Base-by-base conservation (phyloP, 2,113 vertebrate genomes). In the Pelodiscus sinensis region DNA sequence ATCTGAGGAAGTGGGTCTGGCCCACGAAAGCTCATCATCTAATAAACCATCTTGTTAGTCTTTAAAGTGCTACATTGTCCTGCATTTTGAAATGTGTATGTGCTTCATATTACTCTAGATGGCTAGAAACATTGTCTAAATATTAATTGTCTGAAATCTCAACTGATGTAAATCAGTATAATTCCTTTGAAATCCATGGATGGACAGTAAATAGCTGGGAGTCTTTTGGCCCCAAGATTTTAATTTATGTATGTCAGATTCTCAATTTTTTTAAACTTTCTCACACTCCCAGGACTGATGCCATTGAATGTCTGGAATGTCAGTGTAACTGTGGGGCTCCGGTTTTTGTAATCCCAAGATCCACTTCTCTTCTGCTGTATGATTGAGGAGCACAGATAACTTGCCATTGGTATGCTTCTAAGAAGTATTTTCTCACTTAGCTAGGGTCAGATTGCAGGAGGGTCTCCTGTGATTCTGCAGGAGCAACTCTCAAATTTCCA, bases 391-490 rank as follows among this genome's bases (percentile, higher is more conserved):
- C 10, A 0, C 79, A 50, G 60, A n/a, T 54, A n/a, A n/a, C n/a
- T n/a, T n/a, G n/a, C n/a, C n/a, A n/a, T n/a, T n/a, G n/a, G n/a
- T n/a, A n/a, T n/a, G n/a, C n/a, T n/a, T n/a, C n/a, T n/a, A n/a
- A n/a, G n/a, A n/a, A n/a, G n/a, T n/a, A n/a, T n/a, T 89, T 35
- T 55, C 35, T 55, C 52, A 1, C 38, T n/a, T 22, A n/a, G 50
- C 81, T 35, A 68, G 12, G 81, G 10, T 55, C 44, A 78, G 38
- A 10, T 0, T 0, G 68, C 54, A 84, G 90, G 71, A 86, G 3
- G 1, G 3, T 51, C 80, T 50, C 25, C 31, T 31, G 35, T 68
- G 25, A 54, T 24, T 14, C 9, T 0, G 1, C 0, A 0, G 27
- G 29, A 84, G 62, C 87, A 60, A 4, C 75, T 50, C 2, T 83